Percentiles rank a stretch among this genome's conserved stretches.
These are phyloP conservation scores for Dryobota labecula DNA, from an alignment of 2,888 invertebrate genomes.

Conservation along the genomic window DNA sequence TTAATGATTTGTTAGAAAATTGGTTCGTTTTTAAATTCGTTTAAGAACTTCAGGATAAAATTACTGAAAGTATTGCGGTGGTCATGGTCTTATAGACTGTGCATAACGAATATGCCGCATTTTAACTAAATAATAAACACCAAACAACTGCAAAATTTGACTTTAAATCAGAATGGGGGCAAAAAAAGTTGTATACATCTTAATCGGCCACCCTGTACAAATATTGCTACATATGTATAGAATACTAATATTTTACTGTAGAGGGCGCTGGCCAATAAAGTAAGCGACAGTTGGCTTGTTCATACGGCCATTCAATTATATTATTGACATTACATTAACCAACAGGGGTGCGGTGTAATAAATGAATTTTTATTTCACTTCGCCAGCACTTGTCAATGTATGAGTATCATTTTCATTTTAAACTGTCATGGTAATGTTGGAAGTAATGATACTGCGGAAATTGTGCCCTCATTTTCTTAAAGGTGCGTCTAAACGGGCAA, in stretches of 20 bases:
- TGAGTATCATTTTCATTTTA: conserved; percentile 37
- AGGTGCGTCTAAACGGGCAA: no score
- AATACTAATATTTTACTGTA: conserved; percentile 32
- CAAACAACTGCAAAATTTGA: no score
- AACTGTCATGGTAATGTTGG: conserved; percentile 43
- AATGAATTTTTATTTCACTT: conserved; percentile 55
- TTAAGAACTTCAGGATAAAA: no score
- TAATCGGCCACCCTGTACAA: no score
- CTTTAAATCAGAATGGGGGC: no score
- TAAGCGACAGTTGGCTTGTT: conserved; percentile 59
- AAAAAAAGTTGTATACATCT: no score
- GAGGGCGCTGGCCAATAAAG: conserved; percentile 53
- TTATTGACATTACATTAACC: conserved; percentile 62
- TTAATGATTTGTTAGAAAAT: no score
- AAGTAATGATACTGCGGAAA: conserved; percentile 44
- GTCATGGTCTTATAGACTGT: no score
- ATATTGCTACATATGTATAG: conserved; percentile 14
- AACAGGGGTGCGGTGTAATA: conserved; percentile 55
- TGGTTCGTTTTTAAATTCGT: no score
- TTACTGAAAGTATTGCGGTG: no score
- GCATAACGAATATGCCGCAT: no score
- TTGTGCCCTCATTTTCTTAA: conserved; percentile 36
- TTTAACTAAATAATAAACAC: no score
- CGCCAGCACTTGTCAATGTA: conserved; percentile 42
- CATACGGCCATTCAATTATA: conserved; percentile 59